phyloP scores from a whole-genome alignment of 2,888 invertebrate species.

The Drosophila yooni region DNA sequence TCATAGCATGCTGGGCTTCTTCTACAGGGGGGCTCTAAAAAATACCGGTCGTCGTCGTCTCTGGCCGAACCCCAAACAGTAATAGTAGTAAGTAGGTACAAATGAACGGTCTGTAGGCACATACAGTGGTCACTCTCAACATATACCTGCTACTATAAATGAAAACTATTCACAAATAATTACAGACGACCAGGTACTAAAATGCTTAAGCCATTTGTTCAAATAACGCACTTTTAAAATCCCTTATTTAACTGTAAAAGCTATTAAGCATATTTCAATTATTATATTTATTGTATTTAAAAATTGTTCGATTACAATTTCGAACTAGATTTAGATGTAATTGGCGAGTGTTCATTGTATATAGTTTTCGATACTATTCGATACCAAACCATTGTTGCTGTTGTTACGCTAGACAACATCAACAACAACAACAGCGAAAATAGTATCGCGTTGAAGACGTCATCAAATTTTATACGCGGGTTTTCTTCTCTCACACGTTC shows the following conservation, averaged over 20 bases:
- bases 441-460: conserved; percentile 69
- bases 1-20: conserved; percentile 45
- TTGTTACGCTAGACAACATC: conserved; percentile 35
- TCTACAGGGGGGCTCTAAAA: conserved; percentile 40
- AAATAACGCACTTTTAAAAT: neutral
- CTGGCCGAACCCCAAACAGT: conserved; percentile 49
- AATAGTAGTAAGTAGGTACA: conserved; percentile 44
- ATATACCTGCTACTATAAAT: neutral
- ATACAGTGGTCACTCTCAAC: conserved; percentile 1
- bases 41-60: conserved; percentile 55
- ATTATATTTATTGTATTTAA: neutral
- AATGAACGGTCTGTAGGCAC: conserved; percentile 17
- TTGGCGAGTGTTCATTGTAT: neutral
- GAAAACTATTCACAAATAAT: neutral
- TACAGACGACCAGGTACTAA: neutral
- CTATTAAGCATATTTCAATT: neutral
- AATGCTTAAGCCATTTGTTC: neutral
- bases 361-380: conserved; percentile 35
- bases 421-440: conserved; percentile 19
- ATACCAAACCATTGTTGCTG: conserved; percentile 46
- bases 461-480: conserved; percentile 76
- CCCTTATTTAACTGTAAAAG: neutral
- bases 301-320: neutral
- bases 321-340: neutral
- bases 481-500: conserved; percentile 70